Conservation (phyloP, 1,140 invertebrate genomes). For the Carposina sasakii region DNA sequence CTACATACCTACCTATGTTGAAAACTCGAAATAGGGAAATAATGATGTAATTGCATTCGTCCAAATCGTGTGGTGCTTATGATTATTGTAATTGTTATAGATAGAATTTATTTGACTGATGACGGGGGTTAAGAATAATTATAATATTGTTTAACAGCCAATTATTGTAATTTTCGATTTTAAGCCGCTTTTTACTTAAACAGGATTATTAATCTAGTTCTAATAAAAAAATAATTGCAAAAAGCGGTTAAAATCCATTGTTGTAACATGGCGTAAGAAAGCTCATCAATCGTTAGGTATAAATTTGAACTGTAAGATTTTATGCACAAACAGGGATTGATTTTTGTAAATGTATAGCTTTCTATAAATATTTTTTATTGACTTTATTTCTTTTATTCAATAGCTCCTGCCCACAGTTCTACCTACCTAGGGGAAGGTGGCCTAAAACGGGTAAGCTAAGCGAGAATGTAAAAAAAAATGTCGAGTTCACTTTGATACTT, state of each 20-base stretch:
- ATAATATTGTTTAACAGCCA: too few relatives aligned
- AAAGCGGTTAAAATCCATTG: slow-evolving; percentile 18
- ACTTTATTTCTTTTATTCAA: slow-evolving; percentile 28
- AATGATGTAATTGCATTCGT: slow-evolving; percentile 1
- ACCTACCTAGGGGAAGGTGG: too few relatives aligned
- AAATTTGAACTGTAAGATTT: slow-evolving; percentile 25
- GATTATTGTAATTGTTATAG: slow-evolving; percentile 2
- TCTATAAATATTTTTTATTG: slow-evolving; percentile 35
- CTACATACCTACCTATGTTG: too few relatives aligned
- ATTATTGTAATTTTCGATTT: too few relatives aligned
- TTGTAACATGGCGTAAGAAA: slow-evolving; percentile 15
- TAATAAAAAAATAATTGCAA: too few relatives aligned
- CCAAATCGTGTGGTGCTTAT: slow-evolving; percentile 1
- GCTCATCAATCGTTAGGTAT: slow-evolving; percentile 5
- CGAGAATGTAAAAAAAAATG: too few relatives aligned
- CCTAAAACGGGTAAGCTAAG: too few relatives aligned
- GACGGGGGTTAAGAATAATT: background rate
- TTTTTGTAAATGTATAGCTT: slow-evolving; percentile 31
- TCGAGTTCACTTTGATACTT: too few relatives aligned
- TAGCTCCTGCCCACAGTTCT: too few relatives aligned
- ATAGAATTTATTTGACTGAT: slow-evolving; percentile 2
- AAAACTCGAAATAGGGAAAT: too few relatives aligned
- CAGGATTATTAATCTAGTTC: too few relatives aligned
- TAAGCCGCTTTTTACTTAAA: too few relatives aligned
- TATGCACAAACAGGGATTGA: slow-evolving; percentile 49